Evolutionary conservation across 2,888 invertebrate genomes (phyloP), one percentile per base, ranked within the genome.

Genomic region (Diarsia rubi): DNA sequence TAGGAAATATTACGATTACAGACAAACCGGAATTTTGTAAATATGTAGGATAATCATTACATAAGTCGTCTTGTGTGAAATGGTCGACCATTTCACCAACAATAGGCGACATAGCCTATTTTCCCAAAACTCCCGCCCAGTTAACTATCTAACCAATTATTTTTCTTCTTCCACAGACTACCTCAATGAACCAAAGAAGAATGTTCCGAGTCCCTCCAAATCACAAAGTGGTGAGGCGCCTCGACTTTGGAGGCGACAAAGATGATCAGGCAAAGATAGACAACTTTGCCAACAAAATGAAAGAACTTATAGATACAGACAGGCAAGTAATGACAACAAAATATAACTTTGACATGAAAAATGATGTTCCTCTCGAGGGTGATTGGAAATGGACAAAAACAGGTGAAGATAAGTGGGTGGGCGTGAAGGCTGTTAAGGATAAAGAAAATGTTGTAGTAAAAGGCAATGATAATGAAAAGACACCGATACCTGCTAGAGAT

Each of bases 301-400:
- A 93, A 86, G 95, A 95, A 78, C 82, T 88, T 1, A 78, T 87
- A 19, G 82, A 79, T 0, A 87, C 77, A 24, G 92, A 93, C 2
- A 82, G 75, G 6, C 78, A 88, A 9, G 90, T 94, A 86, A 95
- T 94, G 16, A 93, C 89, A 54, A 85, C 90, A 24, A 95, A 94
- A 79, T 97, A 97, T 95, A 97, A 97, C 85, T 97, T 97, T 66
- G 97, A 97, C 89, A 97, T 97, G 71, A 92, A 91, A 75, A 96
- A 95, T 2, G 97, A 97, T 77, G 86, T 91, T 1, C 91, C 94
- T 5, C 72, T 94, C 52, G 88, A 90, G 67, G 97, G 97, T 1
- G 90, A 89, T 11, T 97, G 95, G 85, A 91, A 94, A 73, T 97
- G 97, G 97, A 64, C 24, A 19, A 93, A 80, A 31, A 83, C 75